phyloP scores from a whole-genome alignment of 2,888 invertebrate genomes.

The Leuctra nigra region DNA sequence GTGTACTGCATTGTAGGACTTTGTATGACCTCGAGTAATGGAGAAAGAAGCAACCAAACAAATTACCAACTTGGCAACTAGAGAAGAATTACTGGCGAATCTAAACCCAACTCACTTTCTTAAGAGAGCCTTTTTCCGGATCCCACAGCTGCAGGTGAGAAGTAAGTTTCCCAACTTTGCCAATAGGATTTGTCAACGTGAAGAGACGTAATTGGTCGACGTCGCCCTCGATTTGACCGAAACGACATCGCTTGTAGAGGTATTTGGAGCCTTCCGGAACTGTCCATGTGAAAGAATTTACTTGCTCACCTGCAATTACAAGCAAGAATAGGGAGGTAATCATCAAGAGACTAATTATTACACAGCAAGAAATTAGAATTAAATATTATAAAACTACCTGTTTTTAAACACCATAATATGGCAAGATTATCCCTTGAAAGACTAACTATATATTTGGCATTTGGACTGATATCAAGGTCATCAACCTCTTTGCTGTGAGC shows the following conservation, averaged over 20 bases:
- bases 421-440: not conserved
- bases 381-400: not conserved
- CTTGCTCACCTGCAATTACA: conserved; percentile 52
- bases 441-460: conserved; percentile 46
- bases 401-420: not conserved
- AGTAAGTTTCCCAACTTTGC: conserved; percentile 60
- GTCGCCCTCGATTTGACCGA: conserved; percentile 64
- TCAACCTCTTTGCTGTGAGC: conserved; percentile 90
- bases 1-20: too few relatives aligned
- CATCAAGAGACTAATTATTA: not conserved
- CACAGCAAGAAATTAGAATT: too few relatives aligned
- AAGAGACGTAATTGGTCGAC: conserved; percentile 58
- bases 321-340: too few relatives aligned
- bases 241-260: conserved; percentile 75
- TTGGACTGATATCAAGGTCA: conserved; percentile 85
- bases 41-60: too few relatives aligned
- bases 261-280: conserved; percentile 72
- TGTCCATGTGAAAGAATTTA: conserved; percentile 65
- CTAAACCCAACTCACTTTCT: conserved; percentile 37
- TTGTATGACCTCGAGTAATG: too few relatives aligned
- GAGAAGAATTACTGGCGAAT: too few relatives aligned
- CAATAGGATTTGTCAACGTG: conserved; percentile 72
- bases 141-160: conserved; percentile 79
- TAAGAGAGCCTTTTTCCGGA: conserved; percentile 51
- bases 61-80: too few relatives aligned